Percentiles rank a stretch among this genome's conserved stretches.
These are phyloP conservation scores for Syncerus caffer DNA, from an alignment of 2,797 vertebrate species.

Conservation along the genomic window DNA sequence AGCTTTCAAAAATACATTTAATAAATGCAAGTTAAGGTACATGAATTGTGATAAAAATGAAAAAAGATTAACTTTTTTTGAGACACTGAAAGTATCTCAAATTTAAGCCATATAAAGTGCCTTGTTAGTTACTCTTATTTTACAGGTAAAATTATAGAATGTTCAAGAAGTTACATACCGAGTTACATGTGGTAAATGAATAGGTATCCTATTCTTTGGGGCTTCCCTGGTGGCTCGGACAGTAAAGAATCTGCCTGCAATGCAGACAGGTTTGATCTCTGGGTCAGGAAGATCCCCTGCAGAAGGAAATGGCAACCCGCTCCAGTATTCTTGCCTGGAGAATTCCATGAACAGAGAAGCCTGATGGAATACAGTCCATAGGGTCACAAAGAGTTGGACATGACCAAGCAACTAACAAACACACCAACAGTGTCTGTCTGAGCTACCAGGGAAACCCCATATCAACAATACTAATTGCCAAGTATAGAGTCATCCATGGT, in stretches of 20 bases:
- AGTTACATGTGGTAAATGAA: not conserved
- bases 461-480: not conserved
- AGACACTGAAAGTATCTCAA: not conserved
- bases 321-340: not conserved
- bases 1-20: conserved; percentile 39
- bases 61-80: not conserved
- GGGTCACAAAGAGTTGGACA: not conserved
- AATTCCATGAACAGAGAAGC: not conserved
- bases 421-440: not conserved
- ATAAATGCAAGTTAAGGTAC: not conserved
- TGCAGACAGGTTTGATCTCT: not conserved
- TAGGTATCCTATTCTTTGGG: not conserved
- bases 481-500: accelerated
- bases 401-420: not conserved
- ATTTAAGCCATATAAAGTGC: not conserved
- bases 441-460: not conserved
- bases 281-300: not conserved
- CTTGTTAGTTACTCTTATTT: not conserved
- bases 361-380: not conserved
- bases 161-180: not conserved
- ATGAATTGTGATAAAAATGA: not conserved
- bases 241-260: not conserved
- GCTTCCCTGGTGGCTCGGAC: not conserved
- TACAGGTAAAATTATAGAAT: not conserved
- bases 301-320: not conserved